Conservation (phyloP, 1,140 invertebrate species). For the Protaetia brevitarsis region DNA sequence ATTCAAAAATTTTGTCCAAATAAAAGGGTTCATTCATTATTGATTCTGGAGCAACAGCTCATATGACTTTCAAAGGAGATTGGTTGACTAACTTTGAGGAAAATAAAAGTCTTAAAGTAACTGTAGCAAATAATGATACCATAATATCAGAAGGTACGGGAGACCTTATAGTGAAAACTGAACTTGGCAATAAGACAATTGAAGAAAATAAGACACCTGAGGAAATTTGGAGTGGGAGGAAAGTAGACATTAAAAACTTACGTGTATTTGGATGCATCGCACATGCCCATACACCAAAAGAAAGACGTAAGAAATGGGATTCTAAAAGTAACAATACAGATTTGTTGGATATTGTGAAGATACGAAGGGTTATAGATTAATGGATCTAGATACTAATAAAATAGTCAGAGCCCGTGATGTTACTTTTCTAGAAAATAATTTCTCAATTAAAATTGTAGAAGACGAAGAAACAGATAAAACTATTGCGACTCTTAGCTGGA, state of each 20-base stretch:
- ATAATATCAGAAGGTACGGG: constrained; percentile 12
- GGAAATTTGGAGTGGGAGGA: neutral
- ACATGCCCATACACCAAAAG: neutral
- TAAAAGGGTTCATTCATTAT: constrained; percentile 39
- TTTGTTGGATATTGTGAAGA: no score
- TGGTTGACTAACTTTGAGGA: constrained; percentile 24
- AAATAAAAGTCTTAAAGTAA: constrained; percentile 19
- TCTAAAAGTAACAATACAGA: no score
- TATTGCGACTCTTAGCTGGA: neutral
- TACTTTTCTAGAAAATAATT: constrained; percentile 6
- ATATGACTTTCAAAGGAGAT: constrained; percentile 35
- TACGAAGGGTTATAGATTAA: no score
- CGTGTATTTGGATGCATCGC: neutral
- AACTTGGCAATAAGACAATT: constrained; percentile 2
- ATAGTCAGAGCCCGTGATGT: neutral
- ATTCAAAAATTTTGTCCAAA: constrained; percentile 14
- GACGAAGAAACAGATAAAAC: neutral
- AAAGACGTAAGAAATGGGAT: neutral
- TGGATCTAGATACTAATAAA: neutral
- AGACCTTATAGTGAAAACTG: neutral
- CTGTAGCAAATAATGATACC: constrained; percentile 12
- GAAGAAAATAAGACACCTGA: constrained; percentile 6
- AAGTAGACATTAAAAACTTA: neutral
- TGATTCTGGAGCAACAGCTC: constrained; percentile 39
- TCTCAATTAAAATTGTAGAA: neutral